These are phyloP conservation scores for Drosophila diplacantha DNA, from an alignment of 2,888 invertebrate species.

Conservation along the genomic window DNA sequence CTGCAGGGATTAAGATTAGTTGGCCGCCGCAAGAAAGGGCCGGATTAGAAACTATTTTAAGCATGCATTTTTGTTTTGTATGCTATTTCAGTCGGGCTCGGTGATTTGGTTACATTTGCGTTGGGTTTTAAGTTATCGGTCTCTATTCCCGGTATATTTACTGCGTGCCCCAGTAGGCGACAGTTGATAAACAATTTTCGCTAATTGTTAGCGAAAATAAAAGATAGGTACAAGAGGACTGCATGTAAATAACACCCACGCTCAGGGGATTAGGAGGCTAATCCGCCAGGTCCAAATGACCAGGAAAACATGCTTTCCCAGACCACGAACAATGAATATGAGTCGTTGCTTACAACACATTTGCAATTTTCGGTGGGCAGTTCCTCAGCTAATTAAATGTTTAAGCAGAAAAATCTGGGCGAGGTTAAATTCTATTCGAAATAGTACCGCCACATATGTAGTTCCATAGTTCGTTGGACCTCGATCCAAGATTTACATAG, in stretches of 20 bases:
- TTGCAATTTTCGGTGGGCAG: constrained; percentile 51
- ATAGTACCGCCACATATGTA: neutral
- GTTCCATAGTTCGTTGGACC: too few relatives aligned
- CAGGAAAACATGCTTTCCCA: constrained; percentile 12
- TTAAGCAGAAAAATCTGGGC: constrained; percentile 51
- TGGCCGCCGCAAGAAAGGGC: constrained; percentile 47
- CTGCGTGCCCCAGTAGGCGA: constrained; percentile 30
- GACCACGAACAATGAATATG: neutral
- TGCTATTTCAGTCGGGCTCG: neutral
- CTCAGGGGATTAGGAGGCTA: constrained; percentile 54
- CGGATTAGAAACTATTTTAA: constrained; percentile 34
- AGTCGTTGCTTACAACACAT: constrained; percentile 9
- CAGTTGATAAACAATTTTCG: constrained; percentile 39
- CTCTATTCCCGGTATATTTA: constrained; percentile 3
- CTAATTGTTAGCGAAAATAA: constrained; percentile 45
- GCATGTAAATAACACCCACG: constrained; percentile 44
- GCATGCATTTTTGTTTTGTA: neutral
- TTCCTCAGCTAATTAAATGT: constrained; percentile 63
- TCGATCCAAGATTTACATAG: neutral
- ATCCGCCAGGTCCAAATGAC: constrained; percentile 46
- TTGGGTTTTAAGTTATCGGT: neutral
- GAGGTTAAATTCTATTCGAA: too few relatives aligned
- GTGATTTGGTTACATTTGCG: neutral
- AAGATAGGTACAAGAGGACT: constrained; percentile 18
- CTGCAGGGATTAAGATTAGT: constrained; percentile 61